Conservation (phyloP, 2,113 vertebrate genomes). For the Zeus faber region DNA sequence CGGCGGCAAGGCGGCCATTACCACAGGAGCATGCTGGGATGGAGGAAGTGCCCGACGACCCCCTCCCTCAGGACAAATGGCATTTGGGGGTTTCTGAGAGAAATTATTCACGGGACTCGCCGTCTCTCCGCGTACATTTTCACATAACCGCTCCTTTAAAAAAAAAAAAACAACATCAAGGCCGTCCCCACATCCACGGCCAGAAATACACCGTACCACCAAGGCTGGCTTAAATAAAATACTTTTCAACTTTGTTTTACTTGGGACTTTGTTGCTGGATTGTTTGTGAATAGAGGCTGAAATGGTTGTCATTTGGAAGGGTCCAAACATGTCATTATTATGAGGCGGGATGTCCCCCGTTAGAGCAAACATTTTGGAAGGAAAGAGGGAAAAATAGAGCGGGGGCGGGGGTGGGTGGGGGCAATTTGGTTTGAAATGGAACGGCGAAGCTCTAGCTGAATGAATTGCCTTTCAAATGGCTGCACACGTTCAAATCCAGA, state of each 20-base stretch:
- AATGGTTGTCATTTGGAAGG: no score
- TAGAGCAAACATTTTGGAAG: constrained; percentile 64
- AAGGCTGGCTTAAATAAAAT: no score
- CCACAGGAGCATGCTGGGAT: constrained; percentile 37
- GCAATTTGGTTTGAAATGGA: constrained; percentile 68
- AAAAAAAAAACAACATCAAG: no score
- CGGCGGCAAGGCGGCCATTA: constrained; percentile 40
- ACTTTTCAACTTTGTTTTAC: no score
- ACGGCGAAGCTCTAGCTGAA: constrained; percentile 61
- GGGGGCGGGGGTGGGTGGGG: constrained; percentile 60
- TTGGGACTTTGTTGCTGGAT: no score
- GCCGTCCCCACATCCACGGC: no score
- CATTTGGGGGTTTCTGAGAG: constrained; percentile 23
- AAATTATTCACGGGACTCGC: no score
- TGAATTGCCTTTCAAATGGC: constrained; percentile 70
- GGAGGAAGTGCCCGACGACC: constrained; percentile 30
- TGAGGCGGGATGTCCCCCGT: constrained; percentile 25
- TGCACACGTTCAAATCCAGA: constrained; percentile 55
- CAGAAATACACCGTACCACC: no score
- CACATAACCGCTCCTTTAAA: constrained; percentile 37
- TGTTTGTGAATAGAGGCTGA: no score
- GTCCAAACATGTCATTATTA: constrained; percentile 58
- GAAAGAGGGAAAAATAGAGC: constrained; percentile 58
- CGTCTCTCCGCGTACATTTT: constrained; percentile 49
- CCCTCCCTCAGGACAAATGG: constrained; percentile 29